A percentile compares a stretch with the other conserved stretches of the same genome.
Evolutionary conservation across 2,888 invertebrate species (phyloP).

Genomic region (Molanna angustata): DNA sequence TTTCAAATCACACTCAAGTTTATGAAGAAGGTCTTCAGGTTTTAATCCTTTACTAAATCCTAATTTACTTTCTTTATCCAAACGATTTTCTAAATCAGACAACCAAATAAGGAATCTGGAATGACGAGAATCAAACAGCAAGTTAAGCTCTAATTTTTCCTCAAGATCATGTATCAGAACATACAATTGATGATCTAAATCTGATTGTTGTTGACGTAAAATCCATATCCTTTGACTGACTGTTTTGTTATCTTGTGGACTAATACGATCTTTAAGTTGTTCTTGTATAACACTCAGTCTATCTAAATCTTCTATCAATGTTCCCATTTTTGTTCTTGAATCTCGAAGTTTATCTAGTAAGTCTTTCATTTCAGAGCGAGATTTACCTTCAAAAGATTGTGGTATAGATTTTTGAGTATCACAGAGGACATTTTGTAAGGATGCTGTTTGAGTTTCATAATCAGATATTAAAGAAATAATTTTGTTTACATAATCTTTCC

Average conservation of each 20-base stretch:
- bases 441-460: constrained; percentile 61
- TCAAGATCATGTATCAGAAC: constrained; percentile 69
- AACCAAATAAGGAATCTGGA: constrained; percentile 69
- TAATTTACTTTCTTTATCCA: constrained; percentile 57
- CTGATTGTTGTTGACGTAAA: constrained; percentile 75
- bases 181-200: constrained; percentile 75
- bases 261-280: constrained; percentile 79
- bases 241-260: constrained; percentile 78
- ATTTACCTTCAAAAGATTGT: constrained; percentile 55
- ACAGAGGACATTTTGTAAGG: constrained; percentile 62
- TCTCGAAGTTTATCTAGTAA: constrained; percentile 62
- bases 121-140: constrained; percentile 67
- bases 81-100: constrained; percentile 62
- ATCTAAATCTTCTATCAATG: constrained; percentile 64
- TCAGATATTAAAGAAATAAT: constrained; percentile 62
- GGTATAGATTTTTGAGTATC: constrained; percentile 62
- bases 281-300: constrained; percentile 72
- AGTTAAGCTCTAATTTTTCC: constrained; percentile 68
- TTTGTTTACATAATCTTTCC: constrained; percentile 71
- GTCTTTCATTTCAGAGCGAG: constrained; percentile 61
- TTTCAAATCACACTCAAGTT: constrained; percentile 71
- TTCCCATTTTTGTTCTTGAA: constrained; percentile 57
- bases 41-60: constrained; percentile 56
- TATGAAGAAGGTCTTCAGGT: constrained; percentile 69
- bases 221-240: constrained; percentile 77